A percentile compares a stretch with the other conserved stretches of the same genome.
These are phyloP conservation scores for Encarsia formosa DNA, from an alignment of 2,888 invertebrate genomes.

Conservation along the genomic window DNA sequence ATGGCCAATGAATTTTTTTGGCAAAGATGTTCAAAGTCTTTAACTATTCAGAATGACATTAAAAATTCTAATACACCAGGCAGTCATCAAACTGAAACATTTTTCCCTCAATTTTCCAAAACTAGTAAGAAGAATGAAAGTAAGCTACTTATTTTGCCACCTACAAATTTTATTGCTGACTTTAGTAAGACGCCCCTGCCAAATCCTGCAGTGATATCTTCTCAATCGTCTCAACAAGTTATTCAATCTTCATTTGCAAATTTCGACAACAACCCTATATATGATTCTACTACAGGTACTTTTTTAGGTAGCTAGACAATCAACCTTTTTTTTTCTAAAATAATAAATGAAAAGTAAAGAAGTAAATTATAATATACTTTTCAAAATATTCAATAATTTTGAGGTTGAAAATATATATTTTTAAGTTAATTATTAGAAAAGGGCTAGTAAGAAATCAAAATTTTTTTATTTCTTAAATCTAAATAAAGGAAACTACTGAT, in stretches of 20 bases:
- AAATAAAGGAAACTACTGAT: too few relatives aligned
- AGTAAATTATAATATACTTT: too few relatives aligned
- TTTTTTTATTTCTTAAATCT: too few relatives aligned
- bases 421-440: too few relatives aligned
- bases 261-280: constrained; percentile 70
- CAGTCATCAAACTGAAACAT: background rate
- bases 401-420: too few relatives aligned
- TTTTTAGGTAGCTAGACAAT: background rate
- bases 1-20: constrained; percentile 36
- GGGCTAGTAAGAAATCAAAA: too few relatives aligned
- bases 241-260: constrained; percentile 61
- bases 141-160: constrained; percentile 40
- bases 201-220: constrained; percentile 34
- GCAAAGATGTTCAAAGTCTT: constrained; percentile 22
- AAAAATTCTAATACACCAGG: constrained; percentile 33
- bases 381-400: too few relatives aligned
- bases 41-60: constrained; percentile 16
- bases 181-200: constrained; percentile 44
- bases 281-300: constrained; percentile 51
- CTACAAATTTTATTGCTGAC: constrained; percentile 47
- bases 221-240: constrained; percentile 35
- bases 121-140: constrained; percentile 33
- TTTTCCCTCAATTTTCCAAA: too few relatives aligned
- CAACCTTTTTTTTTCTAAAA: too few relatives aligned
- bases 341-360: too few relatives aligned